phyloP scores from a whole-genome alignment of 2,888 invertebrate genomes.

The Cotesia congregata region DNA sequence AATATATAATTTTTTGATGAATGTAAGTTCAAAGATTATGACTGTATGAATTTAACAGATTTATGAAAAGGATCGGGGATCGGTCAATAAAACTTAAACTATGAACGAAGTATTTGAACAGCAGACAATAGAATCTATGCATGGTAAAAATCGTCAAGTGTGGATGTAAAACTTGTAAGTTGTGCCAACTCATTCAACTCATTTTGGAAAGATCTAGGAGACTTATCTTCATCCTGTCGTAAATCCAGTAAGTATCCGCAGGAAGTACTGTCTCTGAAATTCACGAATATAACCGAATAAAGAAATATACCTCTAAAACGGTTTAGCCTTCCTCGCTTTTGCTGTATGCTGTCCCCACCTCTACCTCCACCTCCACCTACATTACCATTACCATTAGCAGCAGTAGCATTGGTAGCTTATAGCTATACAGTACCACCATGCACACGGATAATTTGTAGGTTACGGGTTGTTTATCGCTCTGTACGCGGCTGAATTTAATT shows the following conservation, averaged over 20 bases:
- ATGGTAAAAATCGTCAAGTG: conserved; percentile 7
- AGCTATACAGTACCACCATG: conserved; percentile 3
- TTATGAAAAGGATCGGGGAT: neutral
- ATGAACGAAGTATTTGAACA: neutral
- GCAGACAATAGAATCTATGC: neutral
- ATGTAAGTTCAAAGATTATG: neutral
- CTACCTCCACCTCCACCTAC: neutral
- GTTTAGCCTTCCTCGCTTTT: neutral
- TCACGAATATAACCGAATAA: neutral
- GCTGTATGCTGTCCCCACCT: neutral
- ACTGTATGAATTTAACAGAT: neutral
- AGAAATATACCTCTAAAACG: neutral
- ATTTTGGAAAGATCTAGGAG: conserved; percentile 10
- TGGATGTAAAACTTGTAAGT: conserved; percentile 16
- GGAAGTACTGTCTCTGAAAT: neutral
- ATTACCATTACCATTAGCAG: neutral
- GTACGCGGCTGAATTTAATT: conserved; percentile 37
- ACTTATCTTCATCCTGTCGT: conserved; percentile 7
- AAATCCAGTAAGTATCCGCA: conserved; percentile 9
- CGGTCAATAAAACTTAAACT: neutral
- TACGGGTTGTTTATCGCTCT: conserved; percentile 29
- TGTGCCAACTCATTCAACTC: conserved; percentile 13
- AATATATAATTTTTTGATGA: neutral
- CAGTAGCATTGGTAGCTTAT: neutral
- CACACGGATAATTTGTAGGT: conserved; percentile 18